phyloP scores from a whole-genome alignment of 2,113 vertebrate genomes.

The Atrichornis clamosus region DNA sequence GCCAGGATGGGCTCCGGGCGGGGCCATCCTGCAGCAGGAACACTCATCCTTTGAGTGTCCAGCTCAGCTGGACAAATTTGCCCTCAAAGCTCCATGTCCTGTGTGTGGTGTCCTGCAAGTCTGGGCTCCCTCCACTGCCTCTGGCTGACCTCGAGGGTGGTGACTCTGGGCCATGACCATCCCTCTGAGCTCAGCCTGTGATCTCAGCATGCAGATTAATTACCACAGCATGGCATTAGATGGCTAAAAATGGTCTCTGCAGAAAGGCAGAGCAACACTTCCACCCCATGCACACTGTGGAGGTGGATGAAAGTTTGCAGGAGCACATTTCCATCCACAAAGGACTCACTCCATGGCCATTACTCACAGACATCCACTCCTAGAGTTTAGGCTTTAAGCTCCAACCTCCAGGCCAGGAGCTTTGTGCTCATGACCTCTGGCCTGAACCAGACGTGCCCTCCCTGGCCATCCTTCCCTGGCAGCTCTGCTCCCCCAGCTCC shows the following conservation, averaged over 20 bases:
- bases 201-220: background rate
- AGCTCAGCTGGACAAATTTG: background rate
- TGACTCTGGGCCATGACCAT: background rate
- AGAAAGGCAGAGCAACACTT: background rate
- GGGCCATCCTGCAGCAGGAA: background rate
- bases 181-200: background rate
- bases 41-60: background rate
- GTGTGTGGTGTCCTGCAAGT: background rate
- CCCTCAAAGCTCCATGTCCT: background rate
- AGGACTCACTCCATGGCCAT: background rate
- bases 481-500: background rate
- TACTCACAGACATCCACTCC: background rate
- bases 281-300: background rate
- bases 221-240: background rate
- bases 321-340: background rate
- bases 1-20: background rate
- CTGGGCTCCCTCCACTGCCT: background rate
- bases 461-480: background rate
- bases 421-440: background rate
- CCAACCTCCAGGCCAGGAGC: background rate
- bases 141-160: background rate
- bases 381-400: background rate
- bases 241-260: background rate
- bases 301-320: background rate
- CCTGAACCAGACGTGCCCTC: background rate